Percentiles rank a stretch among this genome's conserved stretches.
phyloP scores from a whole-genome alignment of 1,140 invertebrate genomes.

The Pantala flavescens region DNA sequence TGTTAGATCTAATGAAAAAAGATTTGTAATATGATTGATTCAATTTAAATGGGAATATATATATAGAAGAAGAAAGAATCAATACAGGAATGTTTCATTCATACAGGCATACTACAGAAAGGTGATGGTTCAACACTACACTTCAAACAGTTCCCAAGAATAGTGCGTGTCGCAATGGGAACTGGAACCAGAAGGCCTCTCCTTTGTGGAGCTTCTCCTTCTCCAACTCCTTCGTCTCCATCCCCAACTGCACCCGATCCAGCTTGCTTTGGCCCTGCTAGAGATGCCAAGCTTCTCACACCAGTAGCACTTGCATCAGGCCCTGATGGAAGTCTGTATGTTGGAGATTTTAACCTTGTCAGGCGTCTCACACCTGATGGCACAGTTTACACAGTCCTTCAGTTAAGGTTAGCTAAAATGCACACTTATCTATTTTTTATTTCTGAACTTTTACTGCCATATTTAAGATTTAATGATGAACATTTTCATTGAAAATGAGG shows the following conservation, averaged over 20 bases:
- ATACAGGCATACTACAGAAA: conserved; percentile 74
- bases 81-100: no score
- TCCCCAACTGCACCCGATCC: neutral
- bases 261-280: conserved; percentile 70
- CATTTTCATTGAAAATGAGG: no score
- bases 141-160: conserved; percentile 82
- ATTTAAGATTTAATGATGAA: neutral
- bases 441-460: neutral
- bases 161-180: conserved; percentile 86
- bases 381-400: conserved; percentile 83
- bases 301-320: conserved; percentile 88
- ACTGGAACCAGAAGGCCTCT: conserved; percentile 75
- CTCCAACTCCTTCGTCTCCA: neutral
- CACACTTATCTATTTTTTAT: neutral
- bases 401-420: conserved; percentile 62
- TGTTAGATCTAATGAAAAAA: no score
- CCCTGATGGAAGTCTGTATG: conserved; percentile 90
- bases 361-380: conserved; percentile 84
- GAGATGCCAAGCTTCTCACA: conserved; percentile 75
- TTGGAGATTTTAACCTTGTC: conserved; percentile 94
- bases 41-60: no score
- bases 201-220: conserved; percentile 48
- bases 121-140: conserved; percentile 90
- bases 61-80: no score
- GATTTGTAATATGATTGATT: no score